Evolutionary conservation across 2,113 vertebrate species (phyloP), one percentile per base, ranked within the genome.

Genomic region (Cyanoderma ruficeps): DNA sequence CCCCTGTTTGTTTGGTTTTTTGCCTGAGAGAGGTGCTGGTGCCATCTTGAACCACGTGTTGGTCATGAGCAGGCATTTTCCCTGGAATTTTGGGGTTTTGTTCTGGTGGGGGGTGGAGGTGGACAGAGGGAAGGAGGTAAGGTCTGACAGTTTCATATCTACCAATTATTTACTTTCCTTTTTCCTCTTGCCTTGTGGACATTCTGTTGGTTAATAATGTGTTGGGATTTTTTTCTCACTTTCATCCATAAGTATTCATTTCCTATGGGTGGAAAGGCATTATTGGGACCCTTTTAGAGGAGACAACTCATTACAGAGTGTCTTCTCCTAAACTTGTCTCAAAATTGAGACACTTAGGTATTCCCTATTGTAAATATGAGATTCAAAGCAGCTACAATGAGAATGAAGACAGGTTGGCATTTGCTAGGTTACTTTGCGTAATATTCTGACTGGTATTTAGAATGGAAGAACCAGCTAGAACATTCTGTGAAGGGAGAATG

Each of bases 81-180:
- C 42, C 18, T 14, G 23, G 18, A 7, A 22, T 39, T 41, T 41
- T 41, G 35, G 28, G 28, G 0, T 69, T 68, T 59, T 69, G 5
- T 68, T 31, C 44, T 2, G 0, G 9, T 8, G 6, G 7, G 9
- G 6, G 41, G 2, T 5, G 3, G 16, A 18, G 31, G 42, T 15
- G n/a, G 9, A 7, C 2, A 0, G 24, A 46, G 24, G 9, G 15
- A 31, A 49, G 27, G 11, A 5, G 2, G 2, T 47, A 17, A 57
- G 22, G 22, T 22, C 47, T 63, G 27, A 27, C 6, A 33, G 17
- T 46, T 61, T 63, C 6, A 21, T 46, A 33, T 53, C 17, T 46
- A 17, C 21, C 11, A 33, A 22, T 63, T 83, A 12, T 6, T 63
- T 72, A 37, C 25, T 25, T 63, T 30, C 28, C 10, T 50, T 42